Evolutionary conservation across 2,113 vertebrate genomes (phyloP).

Genomic region (Atlantisia rogersi): DNA sequence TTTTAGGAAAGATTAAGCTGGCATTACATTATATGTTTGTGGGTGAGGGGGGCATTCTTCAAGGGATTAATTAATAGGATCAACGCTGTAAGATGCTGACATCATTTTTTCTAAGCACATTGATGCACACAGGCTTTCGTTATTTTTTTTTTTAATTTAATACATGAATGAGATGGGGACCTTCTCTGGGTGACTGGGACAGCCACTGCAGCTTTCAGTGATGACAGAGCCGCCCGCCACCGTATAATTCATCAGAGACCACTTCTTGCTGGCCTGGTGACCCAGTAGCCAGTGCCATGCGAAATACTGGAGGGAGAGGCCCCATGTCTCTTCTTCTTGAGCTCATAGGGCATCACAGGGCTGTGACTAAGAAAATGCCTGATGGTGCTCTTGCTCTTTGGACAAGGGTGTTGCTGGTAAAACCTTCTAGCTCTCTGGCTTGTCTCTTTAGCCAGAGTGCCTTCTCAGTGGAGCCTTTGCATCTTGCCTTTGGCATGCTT

Average conservation of each 20-base stretch:
- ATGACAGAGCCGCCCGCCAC: not conserved
- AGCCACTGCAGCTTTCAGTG: not conserved
- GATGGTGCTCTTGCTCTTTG: not conserved
- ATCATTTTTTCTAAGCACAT: constrained; percentile 1
- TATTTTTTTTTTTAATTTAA: not conserved
- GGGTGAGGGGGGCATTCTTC: constrained; percentile 15
- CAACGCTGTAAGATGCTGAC: not conserved
- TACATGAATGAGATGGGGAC: constrained; percentile 17
- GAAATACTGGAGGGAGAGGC: not conserved
- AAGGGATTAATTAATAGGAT: constrained; percentile 61
- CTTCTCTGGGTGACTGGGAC: not conserved
- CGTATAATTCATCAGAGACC: accelerated
- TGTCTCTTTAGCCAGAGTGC: not conserved
- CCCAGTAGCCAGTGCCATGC: not conserved
- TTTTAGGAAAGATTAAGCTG: constrained; percentile 43
- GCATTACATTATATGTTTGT: constrained; percentile 46
- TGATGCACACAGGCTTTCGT: not conserved
- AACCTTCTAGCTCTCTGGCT: not conserved
- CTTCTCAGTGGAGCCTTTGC: not conserved
- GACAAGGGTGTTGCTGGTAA: not conserved
- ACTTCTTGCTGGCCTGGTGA: not conserved
- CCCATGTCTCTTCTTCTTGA: not conserved
- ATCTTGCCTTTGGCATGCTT: not conserved
- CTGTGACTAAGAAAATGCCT: not conserved
- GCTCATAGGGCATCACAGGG: not conserved